Percentiles rank a stretch among this genome's conserved stretches.
Evolutionary conservation across 30 jellyfish, hydroid and myxozoan species (phyloP).

Genomic region (Pelagia noctiluca): DNA sequence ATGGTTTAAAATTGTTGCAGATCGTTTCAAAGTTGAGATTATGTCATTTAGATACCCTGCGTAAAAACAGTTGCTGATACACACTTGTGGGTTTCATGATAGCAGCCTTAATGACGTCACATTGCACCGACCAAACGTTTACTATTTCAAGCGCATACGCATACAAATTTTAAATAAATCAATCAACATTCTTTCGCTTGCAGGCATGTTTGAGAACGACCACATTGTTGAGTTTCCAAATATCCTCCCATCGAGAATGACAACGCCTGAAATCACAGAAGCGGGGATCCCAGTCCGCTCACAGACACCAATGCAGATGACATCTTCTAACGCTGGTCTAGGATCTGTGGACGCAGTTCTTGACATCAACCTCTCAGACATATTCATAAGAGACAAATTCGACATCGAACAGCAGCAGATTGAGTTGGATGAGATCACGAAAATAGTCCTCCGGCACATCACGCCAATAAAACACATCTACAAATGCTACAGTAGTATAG

Average conservation of each 20-base stretch:
- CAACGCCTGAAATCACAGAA: conserved; percentile 92
- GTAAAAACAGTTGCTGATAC: no score
- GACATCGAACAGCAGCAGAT: conserved; percentile 80
- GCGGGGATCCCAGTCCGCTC: conserved; percentile 84
- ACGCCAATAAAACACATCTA: conserved; percentile 79
- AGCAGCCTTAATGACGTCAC: no score
- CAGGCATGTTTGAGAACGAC: conserved; percentile 88
- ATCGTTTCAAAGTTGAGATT: no score
- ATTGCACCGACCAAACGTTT: no score
- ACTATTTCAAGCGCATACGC: not conserved
- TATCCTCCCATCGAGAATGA: conserved; percentile 82
- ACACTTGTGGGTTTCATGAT: no score
- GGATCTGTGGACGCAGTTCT: conserved; percentile 69
- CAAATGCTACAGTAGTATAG: conserved; percentile 91
- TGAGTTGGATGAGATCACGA: conserved; percentile 66
- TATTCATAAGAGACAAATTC: conserved; percentile 39
- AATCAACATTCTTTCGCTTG: conserved; percentile 1
- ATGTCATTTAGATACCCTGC: no score
- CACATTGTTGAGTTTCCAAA: conserved; percentile 86
- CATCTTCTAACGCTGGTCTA: conserved; percentile 37
- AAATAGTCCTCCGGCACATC: conserved; percentile 56
- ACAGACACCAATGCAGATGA: conserved; percentile 59
- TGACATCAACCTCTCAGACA: conserved; percentile 68
- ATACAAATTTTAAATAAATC: not conserved
- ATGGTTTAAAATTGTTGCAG: no score